A percentile compares a stretch with the other conserved stretches of the same genome.
Conservation (phyloP, 2,113 vertebrate genomes). For the Rhegmatorhina hoffmannsi region DNA sequence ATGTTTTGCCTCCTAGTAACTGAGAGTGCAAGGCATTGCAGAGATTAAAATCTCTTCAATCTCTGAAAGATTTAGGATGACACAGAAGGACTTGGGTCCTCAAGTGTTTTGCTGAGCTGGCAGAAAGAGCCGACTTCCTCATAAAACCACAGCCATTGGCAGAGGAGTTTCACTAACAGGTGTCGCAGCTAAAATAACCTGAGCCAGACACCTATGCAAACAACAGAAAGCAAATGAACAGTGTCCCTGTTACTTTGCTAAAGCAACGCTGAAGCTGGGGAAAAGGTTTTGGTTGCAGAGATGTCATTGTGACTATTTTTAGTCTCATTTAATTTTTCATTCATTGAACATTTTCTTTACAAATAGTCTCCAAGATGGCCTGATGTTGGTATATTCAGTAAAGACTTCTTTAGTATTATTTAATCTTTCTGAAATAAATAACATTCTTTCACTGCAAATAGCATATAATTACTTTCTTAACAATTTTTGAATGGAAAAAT, state of each 20-base stretch:
- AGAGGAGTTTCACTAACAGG: background rate
- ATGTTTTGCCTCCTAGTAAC: background rate
- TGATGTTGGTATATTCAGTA: background rate
- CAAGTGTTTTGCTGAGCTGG: background rate
- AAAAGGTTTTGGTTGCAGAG: background rate
- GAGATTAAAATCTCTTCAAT: background rate
- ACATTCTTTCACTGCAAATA: background rate
- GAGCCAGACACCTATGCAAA: background rate
- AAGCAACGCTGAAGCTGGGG: accelerated
- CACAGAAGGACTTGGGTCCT: background rate
- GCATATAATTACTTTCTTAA: background rate
- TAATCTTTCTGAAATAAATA: background rate
- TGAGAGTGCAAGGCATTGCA: background rate
- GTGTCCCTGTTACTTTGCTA: background rate
- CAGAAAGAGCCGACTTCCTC: background rate
- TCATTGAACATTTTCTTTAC: background rate
- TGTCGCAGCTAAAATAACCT: background rate
- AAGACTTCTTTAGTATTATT: background rate
- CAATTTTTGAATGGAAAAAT: constrained; percentile 4
- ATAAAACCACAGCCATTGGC: background rate
- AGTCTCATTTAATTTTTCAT: background rate
- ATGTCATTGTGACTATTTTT: background rate
- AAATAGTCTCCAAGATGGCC: background rate
- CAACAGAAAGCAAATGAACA: background rate
- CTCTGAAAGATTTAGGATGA: background rate